Conservation (phyloP, 64 coral and sea anemone genomes). For the Acropora tenuis region DNA sequence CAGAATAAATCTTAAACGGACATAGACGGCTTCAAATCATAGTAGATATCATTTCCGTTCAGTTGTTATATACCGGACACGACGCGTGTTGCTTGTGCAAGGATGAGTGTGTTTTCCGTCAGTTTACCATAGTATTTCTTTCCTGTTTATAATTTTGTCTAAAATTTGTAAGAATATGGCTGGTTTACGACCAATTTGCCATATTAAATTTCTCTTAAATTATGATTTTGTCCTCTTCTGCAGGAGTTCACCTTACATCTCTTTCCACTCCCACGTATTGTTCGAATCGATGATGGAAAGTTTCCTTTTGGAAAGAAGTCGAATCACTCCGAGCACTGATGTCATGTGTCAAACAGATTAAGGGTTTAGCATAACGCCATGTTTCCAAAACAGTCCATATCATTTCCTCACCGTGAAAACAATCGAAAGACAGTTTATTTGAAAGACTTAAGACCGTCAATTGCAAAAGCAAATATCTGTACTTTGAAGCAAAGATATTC, state of each 20-base stretch:
- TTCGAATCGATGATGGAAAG: not conserved
- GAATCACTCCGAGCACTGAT: not conserved
- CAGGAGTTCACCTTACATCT: not conserved
- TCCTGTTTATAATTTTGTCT: not conserved
- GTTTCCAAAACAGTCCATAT: not conserved
- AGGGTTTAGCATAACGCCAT: not conserved
- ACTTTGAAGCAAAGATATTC: no score
- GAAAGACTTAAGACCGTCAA: not conserved
- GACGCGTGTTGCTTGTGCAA: no score
- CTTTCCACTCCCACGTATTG: not conserved
- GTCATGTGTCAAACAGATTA: not conserved
- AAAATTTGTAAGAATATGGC: not conserved
- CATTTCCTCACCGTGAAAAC: not conserved
- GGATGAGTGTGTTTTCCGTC: no score
- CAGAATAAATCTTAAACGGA: no score
- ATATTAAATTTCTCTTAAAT: no score
- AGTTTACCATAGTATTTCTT: not conserved
- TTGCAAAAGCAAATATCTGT: no score
- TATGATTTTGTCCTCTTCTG: no score
- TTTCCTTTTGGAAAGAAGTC: not conserved
- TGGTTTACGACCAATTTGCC: not conserved
- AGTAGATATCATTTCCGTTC: no score
- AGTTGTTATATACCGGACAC: no score
- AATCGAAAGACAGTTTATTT: no score
- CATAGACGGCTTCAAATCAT: no score